These are phyloP conservation scores for Tethya wilhelma DNA, from an alignment of 37 sponge, comb jelly and placozoan genomes.

Conservation along the genomic window DNA sequence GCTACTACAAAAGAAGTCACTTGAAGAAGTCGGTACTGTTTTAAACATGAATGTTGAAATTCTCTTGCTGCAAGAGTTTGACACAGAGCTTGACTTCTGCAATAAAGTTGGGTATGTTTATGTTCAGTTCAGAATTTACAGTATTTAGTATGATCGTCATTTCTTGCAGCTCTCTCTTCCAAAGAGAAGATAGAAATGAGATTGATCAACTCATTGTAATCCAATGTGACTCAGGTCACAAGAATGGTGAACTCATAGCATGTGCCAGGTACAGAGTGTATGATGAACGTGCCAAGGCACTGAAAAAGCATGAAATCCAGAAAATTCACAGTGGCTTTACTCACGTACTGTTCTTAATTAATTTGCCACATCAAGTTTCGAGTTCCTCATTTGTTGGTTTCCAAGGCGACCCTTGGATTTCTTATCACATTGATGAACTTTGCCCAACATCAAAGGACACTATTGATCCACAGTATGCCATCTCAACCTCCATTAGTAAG, in stretches of 20 bases:
- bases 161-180: constrained; percentile 5
- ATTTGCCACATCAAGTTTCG: constrained; percentile 55
- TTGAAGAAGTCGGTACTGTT: constrained; percentile 6
- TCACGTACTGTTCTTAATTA: constrained; percentile 68
- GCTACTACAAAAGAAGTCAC: constrained; percentile 56
- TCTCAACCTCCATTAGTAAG: constrained; percentile 52
- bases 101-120: constrained; percentile 75
- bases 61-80: constrained; percentile 77
- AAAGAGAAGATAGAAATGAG: not conserved
- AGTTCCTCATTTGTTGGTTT: constrained; percentile 67
- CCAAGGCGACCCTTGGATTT: constrained; percentile 81
- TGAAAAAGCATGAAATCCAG: not conserved
- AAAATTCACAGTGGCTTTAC: constrained; percentile 6
- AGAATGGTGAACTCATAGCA: constrained; percentile 83
- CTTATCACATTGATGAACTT: constrained; percentile 78
- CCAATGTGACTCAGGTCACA: constrained; percentile 88
- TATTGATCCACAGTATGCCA: constrained; percentile 40
- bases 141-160: not conserved
- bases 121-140: no score
- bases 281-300: constrained; percentile 42
- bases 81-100: constrained; percentile 79
- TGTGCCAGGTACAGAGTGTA: constrained; percentile 85
- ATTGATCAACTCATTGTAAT: constrained; percentile 50
- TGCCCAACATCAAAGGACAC: constrained; percentile 35
- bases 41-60: not conserved